phyloP scores from a whole-genome alignment of 2,797 vertebrate species.

The Benthosema pterotum region DNA sequence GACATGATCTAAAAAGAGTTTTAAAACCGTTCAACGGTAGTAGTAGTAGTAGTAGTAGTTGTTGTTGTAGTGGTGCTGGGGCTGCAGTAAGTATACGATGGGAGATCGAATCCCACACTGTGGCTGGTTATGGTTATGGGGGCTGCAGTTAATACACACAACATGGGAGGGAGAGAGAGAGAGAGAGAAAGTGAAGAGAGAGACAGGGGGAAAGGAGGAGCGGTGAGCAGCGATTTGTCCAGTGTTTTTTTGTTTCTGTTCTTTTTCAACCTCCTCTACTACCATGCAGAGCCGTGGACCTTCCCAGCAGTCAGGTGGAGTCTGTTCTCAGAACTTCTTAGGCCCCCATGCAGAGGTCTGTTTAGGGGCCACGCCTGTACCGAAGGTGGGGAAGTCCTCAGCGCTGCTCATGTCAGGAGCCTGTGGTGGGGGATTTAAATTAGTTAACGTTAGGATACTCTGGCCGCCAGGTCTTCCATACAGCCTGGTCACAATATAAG shows the following conservation, averaged over 20 bases:
- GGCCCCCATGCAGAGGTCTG: slow-evolving; percentile 82
- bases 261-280: not conserved
- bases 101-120: slow-evolving; percentile 53
- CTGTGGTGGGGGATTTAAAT: slow-evolving; percentile 59
- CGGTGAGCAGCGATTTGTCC: slow-evolving; percentile 68
- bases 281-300: not conserved
- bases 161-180: slow-evolving; percentile 24
- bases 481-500: no score
- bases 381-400: slow-evolving; percentile 84
- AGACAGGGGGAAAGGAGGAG: slow-evolving; percentile 6
- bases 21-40: slow-evolving; percentile 7
- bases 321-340: slow-evolving; percentile 78
- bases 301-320: slow-evolving; percentile 1
- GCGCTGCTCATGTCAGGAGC: slow-evolving; percentile 84
- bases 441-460: not conserved
- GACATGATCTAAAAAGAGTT: not conserved
- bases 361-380: slow-evolving; percentile 76
- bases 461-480: no score
- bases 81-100: slow-evolving; percentile 38
- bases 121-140: slow-evolving; percentile 62
- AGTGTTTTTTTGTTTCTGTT: slow-evolving; percentile 48
- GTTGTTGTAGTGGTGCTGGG: slow-evolving; percentile 33
- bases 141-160: slow-evolving; percentile 24
- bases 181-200: slow-evolving; percentile 9
- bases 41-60: slow-evolving; percentile 3